Base-by-base conservation (phyloP, 92 coral and sea anemone genomes). In the Phenganax subtilis region DNA sequence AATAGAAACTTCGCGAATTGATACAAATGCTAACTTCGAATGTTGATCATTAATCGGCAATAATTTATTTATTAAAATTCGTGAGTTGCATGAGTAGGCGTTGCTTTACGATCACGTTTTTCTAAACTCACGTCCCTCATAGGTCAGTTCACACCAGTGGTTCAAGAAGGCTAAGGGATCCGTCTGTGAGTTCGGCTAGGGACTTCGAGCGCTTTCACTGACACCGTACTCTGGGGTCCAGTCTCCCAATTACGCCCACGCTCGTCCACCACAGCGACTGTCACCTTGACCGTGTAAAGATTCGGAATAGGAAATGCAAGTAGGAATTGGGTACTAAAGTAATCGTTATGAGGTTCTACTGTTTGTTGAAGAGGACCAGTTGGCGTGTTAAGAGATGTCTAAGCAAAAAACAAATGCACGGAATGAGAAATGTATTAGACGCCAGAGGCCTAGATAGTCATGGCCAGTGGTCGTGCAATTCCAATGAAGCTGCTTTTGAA, bases 311-410 rank as follows among this genome's bases (percentile, higher is more conserved):
- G 86, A 80, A 94, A 92, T 55, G 94, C 91, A 67, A 94, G 92
- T 54, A 94, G 93, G 85, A 94, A 94, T 87, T 94, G 98, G 86
- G 97, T 93, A 80, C 98, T 91, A 85, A 94, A 94, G 84, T 94
- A 94, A 76, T 94, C 98, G 51, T 94, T 88, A 84, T 92, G 98
- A 7, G 98, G 97, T 30, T 88, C 86, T 17, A 94, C 98, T 0
- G 91, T 88, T 80, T 94, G 98, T 75, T 92, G 91, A 10, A 94
- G 90, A 8, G 82, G 82, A 85, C 92, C 91, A 71, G 91, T 87
- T 60, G 91, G 84, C 54, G 72, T 68, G 29, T 88, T 90, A 51
- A 75, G 89, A 55, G 84, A 65, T n/a, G 84, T 51, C 98, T 92
- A 86, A 44, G 86, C 65, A 37, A 55, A 72, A 29, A 63, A 57